Evolutionary conservation across 2,797 vertebrate genomes (phyloP).

Genomic region (Lagorchestes hirsutus): DNA sequence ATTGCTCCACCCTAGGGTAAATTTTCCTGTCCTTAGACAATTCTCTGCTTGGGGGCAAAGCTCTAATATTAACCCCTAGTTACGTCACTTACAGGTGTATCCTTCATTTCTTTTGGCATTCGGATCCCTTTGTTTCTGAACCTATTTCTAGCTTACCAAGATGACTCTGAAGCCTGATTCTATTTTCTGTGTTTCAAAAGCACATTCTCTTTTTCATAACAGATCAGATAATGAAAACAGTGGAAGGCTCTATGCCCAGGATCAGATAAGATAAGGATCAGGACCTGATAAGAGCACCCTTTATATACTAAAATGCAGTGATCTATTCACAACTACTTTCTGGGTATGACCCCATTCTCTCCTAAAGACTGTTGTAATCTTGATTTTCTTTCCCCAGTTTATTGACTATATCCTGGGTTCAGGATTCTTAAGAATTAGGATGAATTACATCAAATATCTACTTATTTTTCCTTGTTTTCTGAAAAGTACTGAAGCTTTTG

Average conservation of each 20-base stretch:
- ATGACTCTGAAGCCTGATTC: neutral
- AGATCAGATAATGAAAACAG: neutral
- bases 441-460: neutral
- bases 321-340: neutral
- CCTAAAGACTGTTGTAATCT: neutral
- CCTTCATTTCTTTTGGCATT: neutral
- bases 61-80: neutral
- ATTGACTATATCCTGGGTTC: neutral
- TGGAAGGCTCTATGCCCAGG: neutral
- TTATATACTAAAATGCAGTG: neutral
- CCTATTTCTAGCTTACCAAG: neutral
- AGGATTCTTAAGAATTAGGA: neutral
- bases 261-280: too few relatives aligned
- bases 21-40: neutral
- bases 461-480: neutral
- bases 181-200: neutral
- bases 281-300: neutral
- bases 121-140: neutral
- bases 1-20: neutral
- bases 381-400: neutral
- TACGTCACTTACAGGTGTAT: neutral
- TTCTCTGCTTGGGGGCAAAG: neutral
- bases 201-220: too few relatives aligned
- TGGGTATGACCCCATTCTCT: neutral
- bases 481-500: neutral